Percentiles rank a stretch among this genome's conserved stretches.
Conservation (phyloP, 2,113 vertebrate species). For the Microcebus tavaratra region DNA sequence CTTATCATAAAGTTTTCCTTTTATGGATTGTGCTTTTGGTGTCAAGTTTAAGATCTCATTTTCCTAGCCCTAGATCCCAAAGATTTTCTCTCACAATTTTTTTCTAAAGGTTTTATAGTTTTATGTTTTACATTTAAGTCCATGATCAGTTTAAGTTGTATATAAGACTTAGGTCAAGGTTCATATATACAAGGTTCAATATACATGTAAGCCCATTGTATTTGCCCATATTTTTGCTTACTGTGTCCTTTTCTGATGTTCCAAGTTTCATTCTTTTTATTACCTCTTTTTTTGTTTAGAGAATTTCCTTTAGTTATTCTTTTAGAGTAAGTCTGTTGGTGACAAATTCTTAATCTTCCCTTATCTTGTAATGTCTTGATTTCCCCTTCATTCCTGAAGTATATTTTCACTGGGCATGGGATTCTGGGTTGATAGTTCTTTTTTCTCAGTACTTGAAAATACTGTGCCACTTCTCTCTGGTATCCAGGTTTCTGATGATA, state of each 20-base stretch:
- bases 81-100: neutral
- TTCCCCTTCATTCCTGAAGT: neutral
- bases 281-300: slow-evolving; percentile 10
- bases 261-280: neutral
- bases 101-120: neutral
- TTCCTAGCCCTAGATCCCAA: neutral
- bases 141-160: neutral
- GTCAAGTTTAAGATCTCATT: neutral
- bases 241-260: neutral
- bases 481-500: neutral
- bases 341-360: neutral
- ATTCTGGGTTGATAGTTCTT: neutral
- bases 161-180: neutral
- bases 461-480: neutral
- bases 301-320: neutral
- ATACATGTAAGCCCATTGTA: neutral
- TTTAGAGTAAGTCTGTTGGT: neutral
- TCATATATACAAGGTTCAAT: too few relatives aligned
- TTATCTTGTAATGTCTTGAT: neutral
- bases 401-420: neutral
- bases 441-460: neutral
- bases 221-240: neutral
- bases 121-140: neutral
- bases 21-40: neutral
- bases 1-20: neutral